phyloP scores from a whole-genome alignment of 2,113 vertebrate genomes.

The Numenius arquata region DNA sequence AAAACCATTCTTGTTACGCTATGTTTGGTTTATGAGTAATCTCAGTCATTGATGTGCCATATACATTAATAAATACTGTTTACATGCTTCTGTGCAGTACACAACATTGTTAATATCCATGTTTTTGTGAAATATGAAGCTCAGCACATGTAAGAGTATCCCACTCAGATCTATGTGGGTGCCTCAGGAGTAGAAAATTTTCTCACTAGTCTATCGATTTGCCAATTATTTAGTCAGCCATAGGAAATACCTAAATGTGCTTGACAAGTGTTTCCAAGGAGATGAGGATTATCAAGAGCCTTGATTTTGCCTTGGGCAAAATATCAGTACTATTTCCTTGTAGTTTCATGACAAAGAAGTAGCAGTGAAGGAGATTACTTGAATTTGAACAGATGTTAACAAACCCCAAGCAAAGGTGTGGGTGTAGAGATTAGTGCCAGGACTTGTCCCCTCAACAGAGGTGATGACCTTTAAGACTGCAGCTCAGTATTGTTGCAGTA shows the following conservation, averaged over 20 bases:
- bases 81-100: not conserved
- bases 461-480: not conserved
- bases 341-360: not conserved
- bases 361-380: not conserved
- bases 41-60: not conserved
- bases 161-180: not conserved
- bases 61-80: not conserved
- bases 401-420: not conserved
- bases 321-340: not conserved
- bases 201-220: not conserved
- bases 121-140: not conserved
- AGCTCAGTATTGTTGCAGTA: not conserved
- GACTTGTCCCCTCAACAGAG: not conserved
- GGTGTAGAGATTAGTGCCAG: not conserved
- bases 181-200: not conserved
- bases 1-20: not conserved
- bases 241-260: not conserved
- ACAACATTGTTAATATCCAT: not conserved
- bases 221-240: not conserved
- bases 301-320: not conserved
- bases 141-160: not conserved
- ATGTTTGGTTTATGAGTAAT: not conserved
- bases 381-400: not conserved
- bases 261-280: not conserved
- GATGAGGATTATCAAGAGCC: not conserved